Percentiles rank a stretch among this genome's conserved stretches.
phyloP scores from a whole-genome alignment of 2,113 vertebrate species.

The Triplophysa siluroides region DNA sequence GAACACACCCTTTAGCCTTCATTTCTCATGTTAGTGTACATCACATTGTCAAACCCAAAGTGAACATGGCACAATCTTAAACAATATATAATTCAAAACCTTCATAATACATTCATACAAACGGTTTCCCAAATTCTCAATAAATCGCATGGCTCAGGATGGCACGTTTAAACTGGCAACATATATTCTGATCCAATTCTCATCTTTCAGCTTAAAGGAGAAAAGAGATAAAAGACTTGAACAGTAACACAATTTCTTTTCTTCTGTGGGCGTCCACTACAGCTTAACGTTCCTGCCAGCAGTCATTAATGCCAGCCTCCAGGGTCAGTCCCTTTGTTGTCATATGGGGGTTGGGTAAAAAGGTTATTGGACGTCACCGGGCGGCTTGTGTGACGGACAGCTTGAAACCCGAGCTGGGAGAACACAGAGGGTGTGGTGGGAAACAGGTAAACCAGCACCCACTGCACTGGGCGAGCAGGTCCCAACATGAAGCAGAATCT shows the following conservation, averaged over 20 bases:
- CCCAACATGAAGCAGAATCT: conserved; percentile 53
- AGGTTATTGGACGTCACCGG: conserved; percentile 44
- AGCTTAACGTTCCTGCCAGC: conserved; percentile 52
- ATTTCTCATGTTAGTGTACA: neutral
- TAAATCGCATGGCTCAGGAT: neutral
- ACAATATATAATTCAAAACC: too few species aligned
- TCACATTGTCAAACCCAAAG: too few species aligned
- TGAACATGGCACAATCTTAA: too few species aligned
- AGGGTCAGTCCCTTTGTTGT: conserved; percentile 55
- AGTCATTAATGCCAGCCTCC: conserved; percentile 52
- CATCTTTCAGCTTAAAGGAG: conserved; percentile 30
- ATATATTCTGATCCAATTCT: conserved; percentile 29
- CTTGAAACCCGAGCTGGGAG: conserved; percentile 54
- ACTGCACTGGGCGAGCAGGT: conserved; percentile 44
- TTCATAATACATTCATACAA: neutral
- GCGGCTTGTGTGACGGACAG: conserved; percentile 50
- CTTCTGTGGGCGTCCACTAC: conserved; percentile 40
- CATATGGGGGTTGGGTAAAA: conserved; percentile 45
- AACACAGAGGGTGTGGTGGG: conserved; percentile 58
- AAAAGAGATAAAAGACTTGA: conserved; percentile 17
- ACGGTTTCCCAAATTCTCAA: neutral
- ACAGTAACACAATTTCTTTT: conserved; percentile 49
- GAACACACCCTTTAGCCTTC: neutral
- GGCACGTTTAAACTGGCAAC: neutral
- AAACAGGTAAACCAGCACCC: conserved; percentile 52